These are phyloP conservation scores for Bucorvus abyssinicus DNA, from an alignment of 2,797 vertebrate species.

Conservation along the genomic window DNA sequence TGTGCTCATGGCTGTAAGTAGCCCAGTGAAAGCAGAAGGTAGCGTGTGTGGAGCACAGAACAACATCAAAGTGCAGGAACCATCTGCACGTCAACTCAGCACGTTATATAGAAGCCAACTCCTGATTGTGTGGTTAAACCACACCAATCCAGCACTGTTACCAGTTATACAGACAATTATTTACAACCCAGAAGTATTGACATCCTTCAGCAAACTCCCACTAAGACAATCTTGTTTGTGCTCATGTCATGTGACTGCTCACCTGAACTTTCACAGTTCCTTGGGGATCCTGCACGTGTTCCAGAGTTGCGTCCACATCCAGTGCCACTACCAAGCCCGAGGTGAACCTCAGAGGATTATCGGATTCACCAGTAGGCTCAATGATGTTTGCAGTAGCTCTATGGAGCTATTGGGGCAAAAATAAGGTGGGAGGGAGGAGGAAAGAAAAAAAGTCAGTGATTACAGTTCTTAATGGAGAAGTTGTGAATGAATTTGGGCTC, in stretches of 20 bases:
- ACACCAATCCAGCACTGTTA: background rate
- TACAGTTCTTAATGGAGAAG: background rate
- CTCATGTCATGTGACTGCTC: background rate
- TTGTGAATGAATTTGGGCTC: background rate
- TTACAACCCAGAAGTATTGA: background rate
- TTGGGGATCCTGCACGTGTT: slow-evolving; percentile 92
- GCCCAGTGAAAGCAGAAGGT: background rate
- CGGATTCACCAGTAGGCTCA: slow-evolving; percentile 93
- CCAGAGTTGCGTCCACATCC: slow-evolving; percentile 91
- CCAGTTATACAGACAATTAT: background rate
- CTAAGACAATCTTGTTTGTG: background rate
- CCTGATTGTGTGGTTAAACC: background rate
- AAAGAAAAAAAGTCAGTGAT: background rate
- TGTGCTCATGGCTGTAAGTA: accelerated
- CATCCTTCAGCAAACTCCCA: background rate
- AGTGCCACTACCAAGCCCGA: slow-evolving; percentile 91
- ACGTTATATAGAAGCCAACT: background rate
- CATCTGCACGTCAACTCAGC: too few relatives aligned
- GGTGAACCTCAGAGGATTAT: slow-evolving; percentile 93
- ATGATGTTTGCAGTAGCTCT: slow-evolving; percentile 90
- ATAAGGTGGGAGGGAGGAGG: background rate
- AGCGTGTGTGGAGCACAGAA: background rate
- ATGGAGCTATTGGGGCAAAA: slow-evolving; percentile 81
- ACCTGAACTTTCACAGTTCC: slow-evolving; percentile 93
- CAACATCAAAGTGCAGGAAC: background rate